phyloP scores from a whole-genome alignment of 2,113 vertebrate genomes.

The Pardalotus punctatus region DNA sequence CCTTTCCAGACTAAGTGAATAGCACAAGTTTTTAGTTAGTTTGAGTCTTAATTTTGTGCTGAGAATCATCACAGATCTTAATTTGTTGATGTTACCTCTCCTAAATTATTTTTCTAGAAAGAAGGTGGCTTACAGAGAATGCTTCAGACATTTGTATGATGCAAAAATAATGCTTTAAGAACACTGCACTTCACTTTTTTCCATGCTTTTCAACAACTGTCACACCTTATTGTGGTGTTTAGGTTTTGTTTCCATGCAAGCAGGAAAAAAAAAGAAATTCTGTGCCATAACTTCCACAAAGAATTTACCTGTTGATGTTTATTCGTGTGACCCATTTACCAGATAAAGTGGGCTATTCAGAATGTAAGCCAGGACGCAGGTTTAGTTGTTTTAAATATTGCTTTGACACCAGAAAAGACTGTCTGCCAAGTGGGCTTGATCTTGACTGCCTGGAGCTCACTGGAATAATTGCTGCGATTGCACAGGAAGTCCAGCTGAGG shows the following conservation, averaged over 20 bases:
- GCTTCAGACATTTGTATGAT: neutral
- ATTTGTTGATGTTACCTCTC: neutral
- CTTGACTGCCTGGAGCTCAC: neutral
- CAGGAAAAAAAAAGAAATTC: neutral
- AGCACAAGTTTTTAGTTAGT: neutral
- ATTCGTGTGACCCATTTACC: neutral
- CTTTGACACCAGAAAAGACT: neutral
- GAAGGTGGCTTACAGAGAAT: neutral
- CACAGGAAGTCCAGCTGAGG: neutral
- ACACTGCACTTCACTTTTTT: neutral
- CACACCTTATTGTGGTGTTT: neutral
- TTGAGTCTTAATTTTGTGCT: neutral
- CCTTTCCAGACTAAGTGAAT: neutral
- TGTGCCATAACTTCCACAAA: neutral
- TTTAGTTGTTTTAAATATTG: neutral
- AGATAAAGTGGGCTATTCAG: neutral
- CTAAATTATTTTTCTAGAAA: neutral
- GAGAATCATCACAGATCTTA: neutral
- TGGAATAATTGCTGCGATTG: neutral
- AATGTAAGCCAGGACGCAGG: neutral
- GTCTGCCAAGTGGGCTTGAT: neutral
- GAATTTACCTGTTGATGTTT: neutral
- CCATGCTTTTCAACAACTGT: neutral
- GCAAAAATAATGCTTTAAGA: neutral
- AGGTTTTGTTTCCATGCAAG: neutral